These are phyloP conservation scores for Chromobotia macracanthus DNA, from an alignment of 2,797 vertebrate genomes.

Conservation along the genomic window DNA sequence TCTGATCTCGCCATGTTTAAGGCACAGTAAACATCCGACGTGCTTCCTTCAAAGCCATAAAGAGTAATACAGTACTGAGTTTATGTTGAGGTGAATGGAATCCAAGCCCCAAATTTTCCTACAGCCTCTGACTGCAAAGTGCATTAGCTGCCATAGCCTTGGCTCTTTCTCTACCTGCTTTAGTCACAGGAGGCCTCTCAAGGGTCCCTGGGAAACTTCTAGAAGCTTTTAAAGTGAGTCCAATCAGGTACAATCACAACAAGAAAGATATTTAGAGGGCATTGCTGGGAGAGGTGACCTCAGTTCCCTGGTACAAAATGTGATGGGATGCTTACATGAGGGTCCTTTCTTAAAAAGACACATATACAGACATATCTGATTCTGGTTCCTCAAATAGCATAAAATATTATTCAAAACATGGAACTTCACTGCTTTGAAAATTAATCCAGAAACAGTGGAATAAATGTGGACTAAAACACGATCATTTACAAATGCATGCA, in stretches of 20 bases:
- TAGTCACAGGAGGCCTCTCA: slow-evolving; percentile 17
- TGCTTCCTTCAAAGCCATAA: slow-evolving; percentile 2
- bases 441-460: neutral
- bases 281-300: slow-evolving; percentile 14
- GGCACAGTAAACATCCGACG: neutral
- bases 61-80: neutral
- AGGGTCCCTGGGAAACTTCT: slow-evolving; percentile 6
- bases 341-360: neutral
- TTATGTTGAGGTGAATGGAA: slow-evolving; percentile 17
- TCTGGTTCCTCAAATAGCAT: neutral
- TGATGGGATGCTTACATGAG: slow-evolving; percentile 19
- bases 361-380: neutral
- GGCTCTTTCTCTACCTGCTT: slow-evolving; percentile 6
- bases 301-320: neutral
- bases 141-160: slow-evolving; percentile 27
- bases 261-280: neutral
- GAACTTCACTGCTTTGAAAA: slow-evolving; percentile 2
- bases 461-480: neutral
- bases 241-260: slow-evolving; percentile 6
- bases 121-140: slow-evolving; percentile 5
- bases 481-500: slow-evolving; percentile 8
- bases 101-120: neutral
- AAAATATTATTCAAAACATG: slow-evolving; percentile 9
- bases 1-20: slow-evolving; percentile 27
- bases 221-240: slow-evolving; percentile 16